Evolutionary conservation across 2,797 vertebrate genomes (phyloP), one percentile per base, ranked within the genome.

Genomic region (Sebastes wilsoni): DNA sequence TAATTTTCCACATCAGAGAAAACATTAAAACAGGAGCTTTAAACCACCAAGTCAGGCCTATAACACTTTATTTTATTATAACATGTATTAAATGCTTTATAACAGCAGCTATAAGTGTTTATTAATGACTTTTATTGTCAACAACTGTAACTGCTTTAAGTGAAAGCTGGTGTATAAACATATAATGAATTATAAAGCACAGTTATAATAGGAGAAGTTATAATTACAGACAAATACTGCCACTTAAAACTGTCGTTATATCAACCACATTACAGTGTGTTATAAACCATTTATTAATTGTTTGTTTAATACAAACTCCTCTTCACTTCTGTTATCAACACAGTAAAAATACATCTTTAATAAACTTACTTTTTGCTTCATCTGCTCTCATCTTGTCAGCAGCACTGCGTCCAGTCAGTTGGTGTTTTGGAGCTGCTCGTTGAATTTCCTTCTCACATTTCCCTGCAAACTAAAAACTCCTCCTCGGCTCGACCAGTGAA

Each of bases 401-500:
- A 1, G 69, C 38, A 18, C 82, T 75, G 30, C 8, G 36, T 82
- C 76, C 60, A 20, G 72, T 49, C 66, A 11, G 22, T 14, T 22
- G 42, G 42, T 58, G 65, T 38, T 56, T 38, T 38, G 72, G 56
- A 80, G 84, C 75, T 36, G 90, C 58, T 84, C 67, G 83, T 79
- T 22, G 55, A 81, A 82, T 18, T 87, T 38, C 87, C 76, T 84
- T 76, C 83, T 91, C 88, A 74, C 80, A 32, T 87, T 84, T 56
- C 76, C 76, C 83, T 65, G 83, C 81, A 32, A 80, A 80, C 78
- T 73, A 59, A 84, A 88, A 89, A 38, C 93, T 93, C 92, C 93
- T 94, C 93, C 93, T 93, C 62, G 82, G 38, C 93, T 93, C 65
- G 82, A 38, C 81, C 89, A 82, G 83, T 34, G 79, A 16, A 97